A percentile compares a stretch with the other conserved stretches of the same genome.
Conservation (phyloP, 92 coral and sea anemone species). For the Pocillopora grandis region DNA sequence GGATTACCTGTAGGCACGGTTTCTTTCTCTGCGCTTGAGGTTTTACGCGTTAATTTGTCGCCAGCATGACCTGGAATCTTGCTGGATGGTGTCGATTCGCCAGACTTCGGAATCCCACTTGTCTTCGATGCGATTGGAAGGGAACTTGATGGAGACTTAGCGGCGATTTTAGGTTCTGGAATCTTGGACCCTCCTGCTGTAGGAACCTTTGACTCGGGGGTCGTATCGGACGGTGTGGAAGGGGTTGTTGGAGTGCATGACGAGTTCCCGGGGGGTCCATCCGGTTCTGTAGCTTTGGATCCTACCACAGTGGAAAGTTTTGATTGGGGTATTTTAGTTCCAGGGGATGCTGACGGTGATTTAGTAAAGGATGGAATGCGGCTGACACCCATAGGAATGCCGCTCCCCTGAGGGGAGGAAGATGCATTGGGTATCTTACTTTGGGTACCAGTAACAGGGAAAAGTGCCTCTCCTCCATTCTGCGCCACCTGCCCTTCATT, state of each 20-base stretch:
- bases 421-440: slow-evolving; percentile 37
- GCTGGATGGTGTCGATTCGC: slow-evolving; percentile 15
- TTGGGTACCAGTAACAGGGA: slow-evolving; percentile 14
- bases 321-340: slow-evolving; percentile 12
- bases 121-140: slow-evolving; percentile 39
- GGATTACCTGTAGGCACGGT: slow-evolving; percentile 5
- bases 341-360: slow-evolving; percentile 14
- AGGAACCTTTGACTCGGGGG: slow-evolving; percentile 57
- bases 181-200: slow-evolving; percentile 36
- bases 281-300: slow-evolving; percentile 19
- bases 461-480: slow-evolving; percentile 24
- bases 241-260: slow-evolving; percentile 36
- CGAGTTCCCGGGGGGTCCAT: slow-evolving; percentile 35
- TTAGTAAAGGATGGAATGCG: slow-evolving; percentile 66
- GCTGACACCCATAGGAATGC: slow-evolving; percentile 53
- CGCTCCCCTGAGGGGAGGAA: slow-evolving; percentile 37
- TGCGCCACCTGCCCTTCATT: slow-evolving; percentile 21
- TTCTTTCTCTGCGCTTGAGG: slow-evolving; percentile 22
- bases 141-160: slow-evolving; percentile 38
- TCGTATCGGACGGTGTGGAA: slow-evolving; percentile 11
- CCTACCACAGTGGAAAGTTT: slow-evolving; percentile 14
- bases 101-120: slow-evolving; percentile 64
- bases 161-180: slow-evolving; percentile 14
- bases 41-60: slow-evolving; percentile 4
- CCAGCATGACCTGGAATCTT: slow-evolving; percentile 16